A percentile compares a stretch with the other conserved stretches of the same genome.
Evolutionary conservation across 2,888 invertebrate genomes (phyloP).

Genomic region (Schizotus pectinicornis): DNA sequence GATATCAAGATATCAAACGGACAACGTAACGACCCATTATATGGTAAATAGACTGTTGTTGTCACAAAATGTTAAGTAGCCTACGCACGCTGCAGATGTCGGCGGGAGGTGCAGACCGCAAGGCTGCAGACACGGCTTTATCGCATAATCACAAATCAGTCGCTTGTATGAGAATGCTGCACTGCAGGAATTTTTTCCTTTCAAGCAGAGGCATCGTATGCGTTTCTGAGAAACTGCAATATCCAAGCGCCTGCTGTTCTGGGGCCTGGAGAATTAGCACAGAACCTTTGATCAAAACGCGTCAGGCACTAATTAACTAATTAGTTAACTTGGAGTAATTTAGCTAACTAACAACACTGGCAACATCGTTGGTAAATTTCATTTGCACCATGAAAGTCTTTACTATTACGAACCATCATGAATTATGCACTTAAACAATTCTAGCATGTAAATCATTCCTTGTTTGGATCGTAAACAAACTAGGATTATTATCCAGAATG

Average conservation of each 20-base stretch:
- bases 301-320: too few species aligned
- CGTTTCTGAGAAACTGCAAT: neutral
- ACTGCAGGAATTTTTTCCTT: slow-evolving; percentile 2
- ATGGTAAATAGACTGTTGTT: slow-evolving; percentile 44
- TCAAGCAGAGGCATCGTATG: neutral
- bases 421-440: too few species aligned
- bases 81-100: slow-evolving; percentile 33
- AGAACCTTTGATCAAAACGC: too few species aligned
- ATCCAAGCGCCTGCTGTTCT: slow-evolving; percentile 17
- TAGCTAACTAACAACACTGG: too few species aligned
- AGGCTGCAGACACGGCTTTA: slow-evolving; percentile 36
- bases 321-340: too few species aligned
- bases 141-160: slow-evolving; percentile 36
- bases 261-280: slow-evolving; percentile 3
- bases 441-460: too few species aligned
- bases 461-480: too few species aligned
- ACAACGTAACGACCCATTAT: slow-evolving; percentile 45
- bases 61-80: slow-evolving; percentile 38
- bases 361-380: too few species aligned
- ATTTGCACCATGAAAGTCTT: too few species aligned
- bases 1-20: slow-evolving; percentile 49
- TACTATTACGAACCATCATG: too few species aligned
- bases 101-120: slow-evolving; percentile 25
- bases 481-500: too few species aligned
- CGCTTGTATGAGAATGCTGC: slow-evolving; percentile 28